Base-by-base conservation (phyloP, 37 sponge, comb jelly and placozoan species). In the Cliona cf. orientalis region DNA sequence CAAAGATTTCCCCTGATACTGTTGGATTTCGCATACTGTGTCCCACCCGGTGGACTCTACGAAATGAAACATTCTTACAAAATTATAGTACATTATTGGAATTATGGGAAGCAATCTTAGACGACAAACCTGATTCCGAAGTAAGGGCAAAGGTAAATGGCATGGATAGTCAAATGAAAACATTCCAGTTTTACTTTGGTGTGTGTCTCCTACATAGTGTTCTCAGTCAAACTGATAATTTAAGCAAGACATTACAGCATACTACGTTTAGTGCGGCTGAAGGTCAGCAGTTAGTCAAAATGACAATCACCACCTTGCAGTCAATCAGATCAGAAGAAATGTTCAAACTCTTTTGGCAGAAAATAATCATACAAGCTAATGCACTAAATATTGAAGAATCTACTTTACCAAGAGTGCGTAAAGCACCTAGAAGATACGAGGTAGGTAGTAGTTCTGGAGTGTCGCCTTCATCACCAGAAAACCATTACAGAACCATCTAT, bases 31-130 rank as follows among this genome's bases (percentile, higher is more conserved):
- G n/a, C n/a, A n/a, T n/a, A n/a, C n/a, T n/a, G n/a, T n/a, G n/a
- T 21, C 78, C 72, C 26, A 77, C 86, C 21, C 44, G 79, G 31
- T 85, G 86, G 86, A 85, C 86, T 68, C 72, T 78, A 64, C 61
- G 62, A 42, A 72, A 60, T 49, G 28, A 61, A 28, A 33, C 86
- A 70, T 72, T 85, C 19, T 32, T 69, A 12, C 25, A 49, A 31
- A 85, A 85, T 49, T 85, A 77, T 69, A 33, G 14, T 58, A 79
- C 69, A 12, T 64, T 84, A 17, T 37, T 53, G 53, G 76, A 74
- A 12, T 31, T 84, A 38, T 84, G 84, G 84, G 84, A 74, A 19
- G 66, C 58, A 23, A 42, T 34, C 41, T 69, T 35, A 62, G 28
- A 73, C 58, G 31, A 55, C 43, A 21, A 38, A 2, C 21, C 29